A percentile compares a stretch with the other conserved stretches of the same genome.
phyloP scores from a whole-genome alignment of 2,797 vertebrate species.

The Ptychadena robeensis region DNA sequence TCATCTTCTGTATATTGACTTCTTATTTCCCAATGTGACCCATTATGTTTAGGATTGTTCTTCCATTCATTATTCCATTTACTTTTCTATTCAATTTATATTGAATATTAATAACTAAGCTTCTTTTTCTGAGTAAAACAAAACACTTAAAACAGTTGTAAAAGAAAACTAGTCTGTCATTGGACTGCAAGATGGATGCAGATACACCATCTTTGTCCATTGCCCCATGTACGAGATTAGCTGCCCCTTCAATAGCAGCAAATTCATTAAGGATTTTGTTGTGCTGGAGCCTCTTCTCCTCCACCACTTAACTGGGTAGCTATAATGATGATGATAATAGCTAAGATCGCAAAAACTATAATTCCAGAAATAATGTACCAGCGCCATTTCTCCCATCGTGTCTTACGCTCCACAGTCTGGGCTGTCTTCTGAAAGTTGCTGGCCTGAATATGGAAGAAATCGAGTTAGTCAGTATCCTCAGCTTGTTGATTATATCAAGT shows the following conservation, averaged over 20 bases:
- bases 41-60: no score
- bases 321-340: conserved; percentile 27
- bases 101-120: no score
- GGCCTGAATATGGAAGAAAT: conserved; percentile 25
- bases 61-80: no score
- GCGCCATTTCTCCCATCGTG: conserved; percentile 53
- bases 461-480: neutral
- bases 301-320: neutral
- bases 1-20: no score
- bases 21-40: no score
- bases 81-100: no score
- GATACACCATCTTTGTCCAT: neutral
- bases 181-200: neutral
- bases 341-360: neutral
- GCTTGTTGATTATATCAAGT: neutral
- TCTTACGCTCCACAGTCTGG: conserved; percentile 48
- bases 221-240: neutral
- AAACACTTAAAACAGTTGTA: no score
- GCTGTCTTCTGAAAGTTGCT: conserved; percentile 47
- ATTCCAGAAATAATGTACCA: conserved; percentile 36
- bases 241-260: neutral
- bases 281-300: neutral
- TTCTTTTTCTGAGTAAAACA: no score
- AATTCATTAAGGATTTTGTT: neutral
- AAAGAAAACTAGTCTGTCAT: no score